Evolutionary conservation across 1,140 invertebrate species (phyloP).

Genomic region (Cardiocondyla obscurior): DNA sequence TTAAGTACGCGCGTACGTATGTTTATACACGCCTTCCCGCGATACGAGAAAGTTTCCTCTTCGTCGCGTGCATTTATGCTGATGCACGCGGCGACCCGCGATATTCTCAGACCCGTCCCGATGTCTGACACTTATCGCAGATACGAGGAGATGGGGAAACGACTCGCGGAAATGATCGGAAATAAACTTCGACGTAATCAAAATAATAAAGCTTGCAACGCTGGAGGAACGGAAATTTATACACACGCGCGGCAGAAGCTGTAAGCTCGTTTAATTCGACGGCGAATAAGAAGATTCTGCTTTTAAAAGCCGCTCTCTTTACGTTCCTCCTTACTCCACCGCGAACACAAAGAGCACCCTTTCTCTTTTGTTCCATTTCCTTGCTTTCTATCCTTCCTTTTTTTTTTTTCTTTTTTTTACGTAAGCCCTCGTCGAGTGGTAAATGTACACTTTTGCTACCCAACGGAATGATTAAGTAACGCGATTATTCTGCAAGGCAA

Average conservation of each 20-base stretch:
- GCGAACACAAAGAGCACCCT: constrained; percentile 2
- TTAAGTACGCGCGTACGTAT: constrained; percentile 5
- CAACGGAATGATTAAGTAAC: constrained; percentile 39
- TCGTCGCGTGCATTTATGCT: not conserved
- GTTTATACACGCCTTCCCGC: not conserved
- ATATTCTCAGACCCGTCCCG: constrained; percentile 50
- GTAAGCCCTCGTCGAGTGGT: constrained; percentile 8
- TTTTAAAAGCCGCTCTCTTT: not conserved
- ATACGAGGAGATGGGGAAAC: constrained; percentile 1
- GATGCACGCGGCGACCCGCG: constrained; percentile 19
- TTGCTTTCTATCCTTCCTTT: not conserved
- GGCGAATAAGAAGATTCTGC: not conserved
- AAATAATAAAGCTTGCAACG: not conserved
- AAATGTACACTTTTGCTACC: constrained; percentile 57
- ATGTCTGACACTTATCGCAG: constrained; percentile 7
- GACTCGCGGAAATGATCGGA: not conserved
- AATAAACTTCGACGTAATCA: not conserved
- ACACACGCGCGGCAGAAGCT: not conserved
- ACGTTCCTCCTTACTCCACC: not conserved
- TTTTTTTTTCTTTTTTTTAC: not conserved
- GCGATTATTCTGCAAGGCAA: constrained; percentile 40
- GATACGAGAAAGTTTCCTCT: not conserved
- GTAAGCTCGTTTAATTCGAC: constrained; percentile 15
- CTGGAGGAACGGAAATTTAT: not conserved
- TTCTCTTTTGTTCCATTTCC: constrained; percentile 11